These are phyloP conservation scores for Orycteropus afer DNA, from an alignment of 2,113 vertebrate genomes.

Conservation along the genomic window DNA sequence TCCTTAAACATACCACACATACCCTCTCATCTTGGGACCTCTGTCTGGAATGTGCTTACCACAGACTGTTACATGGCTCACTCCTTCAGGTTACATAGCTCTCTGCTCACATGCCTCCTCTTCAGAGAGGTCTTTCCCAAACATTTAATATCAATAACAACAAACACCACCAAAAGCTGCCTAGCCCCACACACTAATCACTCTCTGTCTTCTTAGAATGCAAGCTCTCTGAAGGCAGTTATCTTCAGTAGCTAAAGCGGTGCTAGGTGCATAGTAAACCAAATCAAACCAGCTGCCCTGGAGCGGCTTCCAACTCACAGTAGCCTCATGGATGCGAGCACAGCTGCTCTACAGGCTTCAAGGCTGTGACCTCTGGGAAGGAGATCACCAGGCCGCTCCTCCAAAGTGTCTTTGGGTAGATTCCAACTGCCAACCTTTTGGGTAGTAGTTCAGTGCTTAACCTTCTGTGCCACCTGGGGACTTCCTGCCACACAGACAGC, in stretches of 20 bases:
- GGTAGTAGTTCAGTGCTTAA: neutral
- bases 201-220: neutral
- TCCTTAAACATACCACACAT: neutral
- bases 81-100: neutral
- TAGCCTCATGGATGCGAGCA: neutral
- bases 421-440: neutral
- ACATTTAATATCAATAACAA: constrained; percentile 27
- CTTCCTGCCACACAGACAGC: neutral
- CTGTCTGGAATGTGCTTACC: neutral
- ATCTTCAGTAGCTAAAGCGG: neutral
- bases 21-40: neutral
- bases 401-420: neutral
- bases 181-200: neutral
- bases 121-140: constrained; percentile 18
- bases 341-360: neutral
- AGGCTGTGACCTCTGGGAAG: neutral
- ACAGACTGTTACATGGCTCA: neutral
- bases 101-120: neutral
- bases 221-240: neutral
- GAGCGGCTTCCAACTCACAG: neutral
- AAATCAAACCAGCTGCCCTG: neutral
- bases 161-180: neutral
- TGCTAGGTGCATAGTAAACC: neutral
- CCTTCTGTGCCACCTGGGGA: neutral
- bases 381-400: neutral